These are phyloP conservation scores for Ormyrus thymus DNA, from an alignment of 2,888 invertebrate genomes.

Conservation along the genomic window DNA sequence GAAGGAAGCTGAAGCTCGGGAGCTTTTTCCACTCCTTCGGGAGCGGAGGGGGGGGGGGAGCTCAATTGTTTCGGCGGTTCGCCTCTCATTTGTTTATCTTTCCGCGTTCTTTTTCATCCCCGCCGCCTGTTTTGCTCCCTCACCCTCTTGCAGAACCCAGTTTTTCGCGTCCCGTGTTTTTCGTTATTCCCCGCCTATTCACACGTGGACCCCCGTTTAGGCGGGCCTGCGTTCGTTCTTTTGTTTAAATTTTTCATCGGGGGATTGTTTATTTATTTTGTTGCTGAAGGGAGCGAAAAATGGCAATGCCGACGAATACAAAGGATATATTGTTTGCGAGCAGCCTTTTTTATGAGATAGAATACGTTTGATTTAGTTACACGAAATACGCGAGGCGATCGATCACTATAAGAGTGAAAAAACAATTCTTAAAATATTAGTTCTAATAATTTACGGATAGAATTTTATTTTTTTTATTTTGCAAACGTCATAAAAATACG, in stretches of 20 bases:
- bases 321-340: not conserved
- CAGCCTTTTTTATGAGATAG: not conserved
- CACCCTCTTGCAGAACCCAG: conserved; percentile 2
- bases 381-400: not conserved
- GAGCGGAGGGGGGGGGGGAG: not conserved
- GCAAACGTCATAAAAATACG: no score
- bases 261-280: conserved; percentile 38
- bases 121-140: not conserved
- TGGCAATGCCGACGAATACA: conserved; percentile 12
- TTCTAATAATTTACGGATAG: no score
- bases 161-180: conserved; percentile 13
- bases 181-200: conserved; percentile 14
- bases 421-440: no score
- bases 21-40: not conserved
- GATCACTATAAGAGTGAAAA: no score
- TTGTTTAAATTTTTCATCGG: conserved; percentile 29
- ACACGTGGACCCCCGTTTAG: not conserved
- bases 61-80: not conserved
- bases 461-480: no score
- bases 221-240: not conserved
- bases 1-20: not conserved
- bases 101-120: not conserved
- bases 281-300: conserved; percentile 10
- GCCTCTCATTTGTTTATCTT: conserved; percentile 11
- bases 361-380: conserved; percentile 24